Percentiles rank a stretch among this genome's conserved stretches.
Evolutionary conservation across 2,797 vertebrate species (phyloP).

Genomic region (Chaenodraco wilsoni): DNA sequence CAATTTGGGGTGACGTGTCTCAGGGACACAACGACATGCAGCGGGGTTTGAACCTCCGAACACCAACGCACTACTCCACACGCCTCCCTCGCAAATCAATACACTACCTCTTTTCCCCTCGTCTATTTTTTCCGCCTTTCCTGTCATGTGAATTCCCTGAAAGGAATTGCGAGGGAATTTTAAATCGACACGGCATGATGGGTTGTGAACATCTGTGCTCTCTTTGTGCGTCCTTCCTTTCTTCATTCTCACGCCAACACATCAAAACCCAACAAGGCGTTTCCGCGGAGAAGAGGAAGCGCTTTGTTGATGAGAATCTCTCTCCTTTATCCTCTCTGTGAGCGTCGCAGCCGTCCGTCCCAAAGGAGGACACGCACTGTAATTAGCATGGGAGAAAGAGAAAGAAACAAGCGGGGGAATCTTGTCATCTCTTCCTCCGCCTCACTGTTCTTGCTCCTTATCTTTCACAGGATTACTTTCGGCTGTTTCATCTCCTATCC

Average conservation of each 20-base stretch:
- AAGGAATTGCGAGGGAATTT: conserved; percentile 12
- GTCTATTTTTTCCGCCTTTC: not conserved
- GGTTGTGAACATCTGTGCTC: conserved; percentile 11
- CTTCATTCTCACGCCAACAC: conserved; percentile 24
- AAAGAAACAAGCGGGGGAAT: conserved; percentile 31
- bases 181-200: conserved; percentile 27
- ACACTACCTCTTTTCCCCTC: not conserved
- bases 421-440: conserved; percentile 51
- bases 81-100: not conserved
- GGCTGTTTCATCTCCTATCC: conserved; percentile 46
- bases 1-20: too few relatives aligned
- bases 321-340: conserved; percentile 8
- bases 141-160: conserved; percentile 14
- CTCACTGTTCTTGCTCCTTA: conserved; percentile 36
- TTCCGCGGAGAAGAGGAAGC: conserved; percentile 27
- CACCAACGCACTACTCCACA: too few relatives aligned
- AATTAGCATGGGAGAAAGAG: conserved; percentile 48
- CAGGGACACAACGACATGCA: too few relatives aligned
- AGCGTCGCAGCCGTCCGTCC: conserved; percentile 12
- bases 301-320: conserved; percentile 59
- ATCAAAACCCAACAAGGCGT: conserved; percentile 47
- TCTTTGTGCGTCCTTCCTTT: conserved; percentile 19
- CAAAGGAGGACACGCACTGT: conserved; percentile 45
- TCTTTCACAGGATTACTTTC: conserved; percentile 44
- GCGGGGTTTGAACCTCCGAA: too few relatives aligned